Percentiles rank a stretch among this genome's conserved stretches.
Conservation (phyloP, 2,113 vertebrate species). For the Numida meleagris region DNA sequence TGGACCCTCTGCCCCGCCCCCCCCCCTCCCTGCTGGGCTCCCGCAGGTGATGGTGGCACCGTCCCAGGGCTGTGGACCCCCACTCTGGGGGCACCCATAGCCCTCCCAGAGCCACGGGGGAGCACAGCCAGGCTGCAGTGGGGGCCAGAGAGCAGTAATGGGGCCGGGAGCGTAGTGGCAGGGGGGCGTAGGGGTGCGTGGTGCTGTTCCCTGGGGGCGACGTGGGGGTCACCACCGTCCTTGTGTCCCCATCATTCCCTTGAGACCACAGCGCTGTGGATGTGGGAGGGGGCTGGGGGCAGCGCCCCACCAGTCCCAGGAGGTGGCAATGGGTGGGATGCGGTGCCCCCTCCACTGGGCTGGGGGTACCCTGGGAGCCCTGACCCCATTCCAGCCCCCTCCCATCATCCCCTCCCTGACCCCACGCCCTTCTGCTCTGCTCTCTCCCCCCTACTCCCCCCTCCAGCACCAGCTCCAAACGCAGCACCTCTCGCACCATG, state of each 20-base stretch:
- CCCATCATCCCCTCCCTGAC: accelerated
- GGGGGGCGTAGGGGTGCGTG: not conserved
- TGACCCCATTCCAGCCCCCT: not conserved
- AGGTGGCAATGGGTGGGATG: accelerated
- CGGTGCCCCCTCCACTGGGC: not conserved
- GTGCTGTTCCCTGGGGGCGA: accelerated
- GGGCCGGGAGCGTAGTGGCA: not conserved
- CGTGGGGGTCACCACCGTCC: too few species aligned
- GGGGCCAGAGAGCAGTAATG: not conserved
- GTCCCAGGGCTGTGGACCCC: not conserved
- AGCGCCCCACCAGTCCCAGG: not conserved
- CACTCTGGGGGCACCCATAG: not conserved
- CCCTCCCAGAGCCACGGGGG: not conserved
- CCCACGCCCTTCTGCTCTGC: not conserved
- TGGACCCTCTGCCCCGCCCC: conserved; percentile 52
- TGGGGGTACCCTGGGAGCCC: not conserved
- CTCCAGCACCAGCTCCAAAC: conserved; percentile 88
- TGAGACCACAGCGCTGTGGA: accelerated
- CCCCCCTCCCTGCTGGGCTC: not conserved
- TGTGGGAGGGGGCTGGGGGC: not conserved
- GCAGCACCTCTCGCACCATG: conserved; percentile 90
- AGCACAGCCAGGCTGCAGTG: not conserved
- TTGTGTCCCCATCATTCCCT: too few species aligned
- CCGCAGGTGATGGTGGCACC: not conserved
- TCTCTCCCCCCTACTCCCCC: not conserved